Conservation (phyloP, 2,888 invertebrate species). For the Caenorhabditis wallacei region DNA sequence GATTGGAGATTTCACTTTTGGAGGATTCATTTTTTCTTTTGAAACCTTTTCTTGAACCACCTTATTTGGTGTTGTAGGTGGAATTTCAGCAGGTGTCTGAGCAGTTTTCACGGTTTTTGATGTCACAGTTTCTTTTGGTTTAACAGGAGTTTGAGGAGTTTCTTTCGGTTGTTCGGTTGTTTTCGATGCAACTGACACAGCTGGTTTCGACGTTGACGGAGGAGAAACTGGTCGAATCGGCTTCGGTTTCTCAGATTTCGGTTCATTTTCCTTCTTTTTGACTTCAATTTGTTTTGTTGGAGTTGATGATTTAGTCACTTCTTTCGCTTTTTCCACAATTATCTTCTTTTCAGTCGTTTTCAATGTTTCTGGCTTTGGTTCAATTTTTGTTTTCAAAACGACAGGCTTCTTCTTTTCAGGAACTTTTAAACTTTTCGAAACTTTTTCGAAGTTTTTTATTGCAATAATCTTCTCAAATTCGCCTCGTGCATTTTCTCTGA, state of each 20-base stretch:
- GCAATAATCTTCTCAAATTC: slow-evolving; percentile 52
- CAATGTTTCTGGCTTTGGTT: slow-evolving; percentile 24
- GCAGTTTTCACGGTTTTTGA: not conserved
- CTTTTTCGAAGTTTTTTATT: slow-evolving; percentile 27
- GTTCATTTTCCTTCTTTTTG: not conserved
- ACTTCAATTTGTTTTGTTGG: not conserved
- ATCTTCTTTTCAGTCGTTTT: slow-evolving; percentile 19
- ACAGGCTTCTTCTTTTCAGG: slow-evolving; percentile 48
- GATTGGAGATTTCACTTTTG: slow-evolving; percentile 22
- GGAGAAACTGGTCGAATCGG: not conserved
- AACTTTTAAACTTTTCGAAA: slow-evolving; percentile 51
- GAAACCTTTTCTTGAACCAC: not conserved
- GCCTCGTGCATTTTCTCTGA: slow-evolving; percentile 49
- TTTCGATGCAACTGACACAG: slow-evolving; percentile 8
- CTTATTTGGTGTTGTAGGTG: not conserved
- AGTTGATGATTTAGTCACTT: slow-evolving; percentile 3
- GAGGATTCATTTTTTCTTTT: not conserved
- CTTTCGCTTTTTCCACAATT: slow-evolving; percentile 25
- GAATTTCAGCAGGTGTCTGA: not conserved
- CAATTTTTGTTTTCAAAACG: slow-evolving; percentile 42
- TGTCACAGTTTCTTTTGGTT: not conserved
- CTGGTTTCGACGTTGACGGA: no score
- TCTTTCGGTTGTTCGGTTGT: slow-evolving; percentile 6
- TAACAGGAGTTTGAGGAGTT: slow-evolving; percentile 10
- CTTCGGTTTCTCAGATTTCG: not conserved